Evolutionary conservation across 2,888 invertebrate species (phyloP).

Genomic region (Ceraclea dissimilis): DNA sequence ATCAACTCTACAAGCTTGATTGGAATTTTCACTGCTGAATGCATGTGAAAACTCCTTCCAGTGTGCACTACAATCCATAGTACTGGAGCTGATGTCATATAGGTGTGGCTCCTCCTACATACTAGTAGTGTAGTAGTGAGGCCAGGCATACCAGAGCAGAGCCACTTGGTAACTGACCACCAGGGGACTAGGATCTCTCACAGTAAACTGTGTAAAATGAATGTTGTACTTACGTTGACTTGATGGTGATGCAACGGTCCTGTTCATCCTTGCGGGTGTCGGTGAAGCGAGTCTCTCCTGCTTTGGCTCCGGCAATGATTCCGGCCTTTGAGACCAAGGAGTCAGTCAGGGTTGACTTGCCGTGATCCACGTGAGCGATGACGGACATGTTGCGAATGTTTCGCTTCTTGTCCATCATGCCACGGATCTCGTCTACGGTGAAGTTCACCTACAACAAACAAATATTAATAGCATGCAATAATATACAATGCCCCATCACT

Average conservation of each 20-base stretch:
- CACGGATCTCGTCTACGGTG: constrained; percentile 99
- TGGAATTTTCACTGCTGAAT: too few relatives aligned
- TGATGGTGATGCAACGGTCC: constrained; percentile 99
- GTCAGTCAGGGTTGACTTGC: constrained; percentile 98
- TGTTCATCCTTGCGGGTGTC: constrained; percentile 99
- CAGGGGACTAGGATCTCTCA: too few relatives aligned
- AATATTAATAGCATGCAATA: too few relatives aligned
- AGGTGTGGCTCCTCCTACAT: too few relatives aligned
- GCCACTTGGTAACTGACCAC: too few relatives aligned
- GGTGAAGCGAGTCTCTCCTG: constrained; percentile 98
- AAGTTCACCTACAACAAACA: constrained; percentile 85
- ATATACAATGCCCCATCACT: not conserved
- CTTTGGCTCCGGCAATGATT: constrained; percentile 97
- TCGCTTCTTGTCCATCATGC: constrained; percentile 99
- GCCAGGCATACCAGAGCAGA: too few relatives aligned
- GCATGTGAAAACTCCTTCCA: too few relatives aligned
- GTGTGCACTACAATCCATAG: too few relatives aligned
- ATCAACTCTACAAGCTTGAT: too few relatives aligned
- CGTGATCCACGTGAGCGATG: constrained; percentile 99
- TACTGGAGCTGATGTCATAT: too few relatives aligned
- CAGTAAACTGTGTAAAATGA: too few relatives aligned
- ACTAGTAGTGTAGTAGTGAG: too few relatives aligned
- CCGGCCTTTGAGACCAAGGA: constrained; percentile 99
- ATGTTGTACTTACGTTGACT: constrained; percentile 87
- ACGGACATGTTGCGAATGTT: constrained; percentile 99